A percentile compares a stretch with the other conserved stretches of the same genome.
Evolutionary conservation across 2,797 vertebrate genomes (phyloP).

Genomic region (Intellagama lesueurii): DNA sequence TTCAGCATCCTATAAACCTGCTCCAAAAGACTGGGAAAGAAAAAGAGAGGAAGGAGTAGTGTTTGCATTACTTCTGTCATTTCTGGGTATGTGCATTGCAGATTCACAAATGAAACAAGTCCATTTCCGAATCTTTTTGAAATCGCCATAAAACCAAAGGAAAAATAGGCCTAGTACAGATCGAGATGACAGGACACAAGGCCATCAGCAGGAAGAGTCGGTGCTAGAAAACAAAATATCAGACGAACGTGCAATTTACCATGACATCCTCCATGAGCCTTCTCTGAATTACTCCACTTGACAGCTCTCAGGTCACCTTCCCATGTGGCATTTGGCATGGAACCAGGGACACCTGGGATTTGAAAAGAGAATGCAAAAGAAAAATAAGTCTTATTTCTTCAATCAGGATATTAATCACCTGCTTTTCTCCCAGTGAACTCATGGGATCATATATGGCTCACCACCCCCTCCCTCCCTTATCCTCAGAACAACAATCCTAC

Average conservation of each 20-base stretch:
- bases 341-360: conserved; percentile 73
- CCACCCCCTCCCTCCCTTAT: neutral
- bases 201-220: neutral
- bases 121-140: neutral
- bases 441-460: neutral
- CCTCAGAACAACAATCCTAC: neutral
- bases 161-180: neutral
- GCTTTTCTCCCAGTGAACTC: neutral
- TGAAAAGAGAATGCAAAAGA: conserved; percentile 32
- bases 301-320: conserved; percentile 73
- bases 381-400: conserved; percentile 12
- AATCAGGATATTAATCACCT: neutral
- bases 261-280: conserved; percentile 74
- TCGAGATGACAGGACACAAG: neutral
- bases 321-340: conserved; percentile 75
- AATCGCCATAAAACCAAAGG: neutral
- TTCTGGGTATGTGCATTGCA: neutral
- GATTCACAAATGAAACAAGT: too few relatives aligned
- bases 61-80: too few relatives aligned
- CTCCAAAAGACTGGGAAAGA: too few relatives aligned
- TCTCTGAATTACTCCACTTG: conserved; percentile 75
- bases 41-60: too few relatives aligned
- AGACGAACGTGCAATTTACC: conserved; percentile 60
- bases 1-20: too few relatives aligned
- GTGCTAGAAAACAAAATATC: neutral